A percentile compares a stretch with the other conserved stretches of the same genome.
Conservation (phyloP, 2,113 vertebrate genomes). For the Microtus richardsoni region DNA sequence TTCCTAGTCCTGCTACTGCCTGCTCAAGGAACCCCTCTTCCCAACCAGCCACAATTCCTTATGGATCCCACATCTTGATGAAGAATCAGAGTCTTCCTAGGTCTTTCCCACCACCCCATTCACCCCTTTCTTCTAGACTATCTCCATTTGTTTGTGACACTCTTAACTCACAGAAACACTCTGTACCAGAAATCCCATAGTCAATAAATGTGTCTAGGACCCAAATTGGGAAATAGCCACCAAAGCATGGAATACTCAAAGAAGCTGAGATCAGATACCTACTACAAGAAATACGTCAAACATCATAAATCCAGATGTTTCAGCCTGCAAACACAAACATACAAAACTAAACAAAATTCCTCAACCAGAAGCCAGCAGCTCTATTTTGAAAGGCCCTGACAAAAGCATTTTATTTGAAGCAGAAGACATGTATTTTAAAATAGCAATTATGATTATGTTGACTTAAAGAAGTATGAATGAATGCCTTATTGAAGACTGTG, state of each 20-base stretch:
- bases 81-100: background rate
- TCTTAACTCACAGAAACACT: background rate
- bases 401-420: no score
- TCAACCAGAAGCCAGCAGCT: no score
- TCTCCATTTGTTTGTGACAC: background rate
- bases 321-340: no score
- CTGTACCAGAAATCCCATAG: background rate
- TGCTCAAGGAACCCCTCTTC: background rate
- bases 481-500: no score
- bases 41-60: background rate
- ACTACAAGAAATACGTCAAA: no score
- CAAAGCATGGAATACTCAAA: background rate
- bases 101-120: background rate
- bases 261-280: background rate
- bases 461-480: no score
- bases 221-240: background rate
- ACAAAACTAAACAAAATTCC: no score
- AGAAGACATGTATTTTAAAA: no score
- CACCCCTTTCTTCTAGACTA: background rate
- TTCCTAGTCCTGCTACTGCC: background rate
- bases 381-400: no score
- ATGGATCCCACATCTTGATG: background rate
- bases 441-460: no score
- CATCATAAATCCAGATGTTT: no score
- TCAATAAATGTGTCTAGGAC: background rate